Percentiles rank a stretch among this genome's conserved stretches.
Evolutionary conservation across 1,140 invertebrate species (phyloP).

Genomic region (Zaprionus taronus): DNA sequence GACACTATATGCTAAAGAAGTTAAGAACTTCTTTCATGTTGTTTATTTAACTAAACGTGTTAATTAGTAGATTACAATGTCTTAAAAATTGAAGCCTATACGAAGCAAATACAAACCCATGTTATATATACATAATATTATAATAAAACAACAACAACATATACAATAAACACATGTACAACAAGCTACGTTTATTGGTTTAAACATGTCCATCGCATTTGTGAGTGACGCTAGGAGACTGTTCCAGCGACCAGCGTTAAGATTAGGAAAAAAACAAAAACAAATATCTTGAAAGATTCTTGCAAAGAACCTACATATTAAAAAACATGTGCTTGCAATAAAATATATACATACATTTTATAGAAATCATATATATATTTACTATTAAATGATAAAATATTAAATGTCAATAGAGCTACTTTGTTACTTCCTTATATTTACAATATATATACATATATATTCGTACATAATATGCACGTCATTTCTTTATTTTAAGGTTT

Average conservation of each 20-base stretch:
- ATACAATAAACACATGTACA: conserved; percentile 22
- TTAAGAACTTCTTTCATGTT: conserved; percentile 46
- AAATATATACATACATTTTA: conserved; percentile 42
- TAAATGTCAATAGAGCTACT: conserved; percentile 47
- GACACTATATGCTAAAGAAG: conserved; percentile 27
- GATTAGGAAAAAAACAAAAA: conserved; percentile 17
- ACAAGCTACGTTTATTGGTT: conserved; percentile 26
- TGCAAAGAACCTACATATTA: conserved; percentile 35
- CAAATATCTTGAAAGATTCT: conserved; percentile 39
- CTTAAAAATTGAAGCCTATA: conserved; percentile 23
- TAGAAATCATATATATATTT: conserved; percentile 50
- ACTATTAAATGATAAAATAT: conserved; percentile 45
- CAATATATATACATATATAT: conserved; percentile 49
- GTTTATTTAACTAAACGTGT: conserved; percentile 46
- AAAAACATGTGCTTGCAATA: conserved; percentile 57
- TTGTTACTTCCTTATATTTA: conserved; percentile 58
- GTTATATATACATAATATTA: conserved; percentile 35
- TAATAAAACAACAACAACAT: conserved; percentile 2
- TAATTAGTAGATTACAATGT: conserved; percentile 44
- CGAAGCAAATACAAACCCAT: conserved; percentile 19
- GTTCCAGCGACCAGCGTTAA: conserved; percentile 36
- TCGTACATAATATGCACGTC: conserved; percentile 36
- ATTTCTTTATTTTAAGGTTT: conserved; percentile 16
- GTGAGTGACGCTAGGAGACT: conserved; percentile 37
- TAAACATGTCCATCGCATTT: conserved; percentile 49